A percentile compares a stretch with the other conserved stretches of the same genome.
phyloP scores from a whole-genome alignment of 2,113 vertebrate species.

The Jacana jacana region DNA sequence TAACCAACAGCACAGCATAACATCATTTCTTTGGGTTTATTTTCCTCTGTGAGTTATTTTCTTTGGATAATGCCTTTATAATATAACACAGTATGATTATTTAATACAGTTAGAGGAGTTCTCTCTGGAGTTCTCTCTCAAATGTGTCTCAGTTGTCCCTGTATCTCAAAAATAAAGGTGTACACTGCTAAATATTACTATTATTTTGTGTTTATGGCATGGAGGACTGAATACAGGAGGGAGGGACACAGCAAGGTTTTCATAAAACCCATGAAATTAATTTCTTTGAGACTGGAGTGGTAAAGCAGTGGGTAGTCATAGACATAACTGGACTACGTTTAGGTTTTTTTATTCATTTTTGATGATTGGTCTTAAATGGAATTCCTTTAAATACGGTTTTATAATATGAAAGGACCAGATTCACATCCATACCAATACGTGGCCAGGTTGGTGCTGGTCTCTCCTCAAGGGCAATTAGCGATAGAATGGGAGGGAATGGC shows the following conservation, averaged over 20 bases:
- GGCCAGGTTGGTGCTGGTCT: too few relatives aligned
- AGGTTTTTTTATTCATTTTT: not conserved
- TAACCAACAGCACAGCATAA: not conserved
- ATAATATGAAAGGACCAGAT: not conserved
- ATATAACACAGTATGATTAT: not conserved
- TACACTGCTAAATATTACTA: not conserved
- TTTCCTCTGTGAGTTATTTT: conserved; percentile 9
- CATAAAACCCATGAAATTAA: not conserved
- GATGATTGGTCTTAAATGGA: not conserved
- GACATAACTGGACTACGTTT: not conserved
- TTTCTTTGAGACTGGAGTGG: not conserved
- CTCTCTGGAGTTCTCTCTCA: too few relatives aligned
- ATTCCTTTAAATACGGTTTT: not conserved
- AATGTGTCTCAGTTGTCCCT: not conserved
- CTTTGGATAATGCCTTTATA: not conserved
- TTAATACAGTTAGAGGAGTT: conserved; percentile 1
- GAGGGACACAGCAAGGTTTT: not conserved
- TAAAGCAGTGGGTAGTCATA: not conserved
- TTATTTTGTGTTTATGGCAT: not conserved
- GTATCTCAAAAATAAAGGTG: not conserved
- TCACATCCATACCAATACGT: not conserved
- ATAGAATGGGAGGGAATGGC: too few relatives aligned
- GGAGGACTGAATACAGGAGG: not conserved
- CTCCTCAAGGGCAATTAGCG: too few relatives aligned
- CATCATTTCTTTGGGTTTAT: not conserved